Evolutionary conservation across 1,140 invertebrate genomes (phyloP).

Genomic region (Zaprionus tsacasi): DNA sequence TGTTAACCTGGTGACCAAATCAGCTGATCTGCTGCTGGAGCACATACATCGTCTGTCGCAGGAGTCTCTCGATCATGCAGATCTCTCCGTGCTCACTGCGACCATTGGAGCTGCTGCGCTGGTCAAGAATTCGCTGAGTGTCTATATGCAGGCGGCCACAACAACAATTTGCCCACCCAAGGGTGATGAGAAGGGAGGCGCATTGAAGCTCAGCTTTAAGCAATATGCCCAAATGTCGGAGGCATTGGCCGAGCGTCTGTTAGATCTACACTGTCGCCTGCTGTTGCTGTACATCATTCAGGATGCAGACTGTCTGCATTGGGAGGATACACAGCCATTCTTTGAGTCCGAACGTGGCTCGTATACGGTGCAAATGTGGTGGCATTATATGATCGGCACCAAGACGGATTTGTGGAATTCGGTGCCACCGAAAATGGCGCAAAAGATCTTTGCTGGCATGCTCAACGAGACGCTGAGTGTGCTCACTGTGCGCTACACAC

Average conservation of each 20-base stretch:
- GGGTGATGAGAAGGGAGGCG: conserved; percentile 82
- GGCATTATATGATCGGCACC: conserved; percentile 93
- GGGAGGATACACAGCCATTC: conserved; percentile 87
- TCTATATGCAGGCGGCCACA: conserved; percentile 85
- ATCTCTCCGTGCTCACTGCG: conserved; percentile 90
- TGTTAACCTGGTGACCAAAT: conserved; percentile 88
- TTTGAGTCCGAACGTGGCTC: conserved; percentile 90
- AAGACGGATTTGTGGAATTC: conserved; percentile 91
- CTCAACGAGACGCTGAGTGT: conserved; percentile 92
- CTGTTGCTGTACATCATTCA: conserved; percentile 91
- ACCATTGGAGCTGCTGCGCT: conserved; percentile 91
- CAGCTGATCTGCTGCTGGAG: conserved; percentile 88
- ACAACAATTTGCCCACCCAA: conserved; percentile 79
- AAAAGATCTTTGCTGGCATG: conserved; percentile 91
- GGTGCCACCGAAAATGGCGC: conserved; percentile 92
- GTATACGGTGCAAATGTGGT: conserved; percentile 93
- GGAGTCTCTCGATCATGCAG: conserved; percentile 92
- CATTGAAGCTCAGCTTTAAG: conserved; percentile 87
- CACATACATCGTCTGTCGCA: conserved; percentile 91
- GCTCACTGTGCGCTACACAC: conserved; percentile 89
- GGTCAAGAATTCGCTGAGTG: conserved; percentile 90
- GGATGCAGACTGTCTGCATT: conserved; percentile 90
- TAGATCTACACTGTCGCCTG: conserved; percentile 91
- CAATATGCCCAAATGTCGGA: conserved; percentile 92
- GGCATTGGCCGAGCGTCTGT: conserved; percentile 90